Conservation (phyloP, 2,888 invertebrate genomes). For the Phrixothrix hirtus region DNA sequence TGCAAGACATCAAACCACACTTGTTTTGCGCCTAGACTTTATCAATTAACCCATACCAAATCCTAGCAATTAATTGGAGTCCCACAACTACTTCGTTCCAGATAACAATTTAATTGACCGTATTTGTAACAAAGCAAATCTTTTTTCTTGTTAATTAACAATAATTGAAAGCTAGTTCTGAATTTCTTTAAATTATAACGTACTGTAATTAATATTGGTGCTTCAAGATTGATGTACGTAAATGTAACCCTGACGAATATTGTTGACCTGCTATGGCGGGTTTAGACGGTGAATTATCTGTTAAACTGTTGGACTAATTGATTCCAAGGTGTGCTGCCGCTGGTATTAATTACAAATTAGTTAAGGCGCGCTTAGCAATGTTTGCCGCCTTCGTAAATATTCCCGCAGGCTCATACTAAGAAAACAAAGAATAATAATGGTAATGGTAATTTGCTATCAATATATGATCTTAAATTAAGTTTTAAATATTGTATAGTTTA, state of each 20-base stretch:
- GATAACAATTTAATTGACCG: not conserved
- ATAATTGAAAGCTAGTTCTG: slow-evolving; percentile 32
- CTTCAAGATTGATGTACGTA: slow-evolving; percentile 20
- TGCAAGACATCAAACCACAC: not conserved
- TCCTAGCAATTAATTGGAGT: not conserved
- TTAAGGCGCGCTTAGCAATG: slow-evolving; percentile 32
- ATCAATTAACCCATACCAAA: not conserved
- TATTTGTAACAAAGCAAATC: slow-evolving; percentile 7
- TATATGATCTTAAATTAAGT: too few relatives aligned
- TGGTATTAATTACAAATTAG: slow-evolving; percentile 41
- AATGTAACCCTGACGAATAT: slow-evolving; percentile 24
- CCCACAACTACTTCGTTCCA: not conserved
- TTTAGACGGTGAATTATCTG: slow-evolving; percentile 39
- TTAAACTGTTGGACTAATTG: slow-evolving; percentile 42
- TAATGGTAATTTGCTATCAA: too few relatives aligned
- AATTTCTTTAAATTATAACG: slow-evolving; percentile 36
- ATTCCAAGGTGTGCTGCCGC: slow-evolving; percentile 38
- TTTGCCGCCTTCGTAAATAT: slow-evolving; percentile 26
- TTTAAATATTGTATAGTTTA: too few relatives aligned
- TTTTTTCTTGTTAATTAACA: slow-evolving; percentile 33
- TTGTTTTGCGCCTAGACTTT: not conserved
- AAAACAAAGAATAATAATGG: not conserved
- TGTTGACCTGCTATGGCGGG: slow-evolving; percentile 21
- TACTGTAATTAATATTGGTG: slow-evolving; percentile 35
- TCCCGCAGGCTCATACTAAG: slow-evolving; percentile 17